phyloP scores from a whole-genome alignment of 2,888 invertebrate genomes.

The Nomada fucata region DNA sequence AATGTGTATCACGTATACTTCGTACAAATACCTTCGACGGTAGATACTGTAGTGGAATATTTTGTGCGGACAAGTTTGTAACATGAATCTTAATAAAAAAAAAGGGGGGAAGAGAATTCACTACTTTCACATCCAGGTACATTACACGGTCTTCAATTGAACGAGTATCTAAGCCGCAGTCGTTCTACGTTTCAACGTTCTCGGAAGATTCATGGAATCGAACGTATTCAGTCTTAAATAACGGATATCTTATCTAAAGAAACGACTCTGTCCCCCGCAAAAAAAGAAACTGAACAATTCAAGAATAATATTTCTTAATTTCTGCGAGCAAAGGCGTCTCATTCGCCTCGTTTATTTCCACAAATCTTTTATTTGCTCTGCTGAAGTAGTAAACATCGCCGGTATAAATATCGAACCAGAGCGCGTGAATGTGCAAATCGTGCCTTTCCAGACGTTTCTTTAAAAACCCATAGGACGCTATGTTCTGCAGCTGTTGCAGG shows the following conservation, averaged over 20 bases:
- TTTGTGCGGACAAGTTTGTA: constrained; percentile 30
- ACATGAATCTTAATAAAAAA: constrained; percentile 28
- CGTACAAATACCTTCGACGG: constrained; percentile 15
- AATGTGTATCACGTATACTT: not conserved
- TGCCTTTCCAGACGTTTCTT: constrained; percentile 92
- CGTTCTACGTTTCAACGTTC: constrained; percentile 20
- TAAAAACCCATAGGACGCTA: constrained; percentile 96
- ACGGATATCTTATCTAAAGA: not conserved
- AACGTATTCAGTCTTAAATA: constrained; percentile 42
- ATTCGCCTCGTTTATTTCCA: constrained; percentile 93
- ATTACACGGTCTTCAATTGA: constrained; percentile 35
- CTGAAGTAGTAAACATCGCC: constrained; percentile 98
- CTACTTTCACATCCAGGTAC: constrained; percentile 56
- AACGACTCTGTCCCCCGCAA: not conserved
- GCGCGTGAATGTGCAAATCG: constrained; percentile 94
- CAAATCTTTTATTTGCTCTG: constrained; percentile 92
- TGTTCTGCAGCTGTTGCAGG: constrained; percentile 95
- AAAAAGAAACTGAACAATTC: constrained; percentile 58
- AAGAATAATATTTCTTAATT: constrained; percentile 92
- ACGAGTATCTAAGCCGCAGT: constrained; percentile 30
- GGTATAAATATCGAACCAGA: constrained; percentile 99
- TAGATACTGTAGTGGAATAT: not conserved
- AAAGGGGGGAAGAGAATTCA: constrained; percentile 20
- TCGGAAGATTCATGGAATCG: constrained; percentile 15
- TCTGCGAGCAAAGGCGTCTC: constrained; percentile 91